phyloP scores from a whole-genome alignment of 1,140 invertebrate genomes.

The Pseudomyrmex gracilis region DNA sequence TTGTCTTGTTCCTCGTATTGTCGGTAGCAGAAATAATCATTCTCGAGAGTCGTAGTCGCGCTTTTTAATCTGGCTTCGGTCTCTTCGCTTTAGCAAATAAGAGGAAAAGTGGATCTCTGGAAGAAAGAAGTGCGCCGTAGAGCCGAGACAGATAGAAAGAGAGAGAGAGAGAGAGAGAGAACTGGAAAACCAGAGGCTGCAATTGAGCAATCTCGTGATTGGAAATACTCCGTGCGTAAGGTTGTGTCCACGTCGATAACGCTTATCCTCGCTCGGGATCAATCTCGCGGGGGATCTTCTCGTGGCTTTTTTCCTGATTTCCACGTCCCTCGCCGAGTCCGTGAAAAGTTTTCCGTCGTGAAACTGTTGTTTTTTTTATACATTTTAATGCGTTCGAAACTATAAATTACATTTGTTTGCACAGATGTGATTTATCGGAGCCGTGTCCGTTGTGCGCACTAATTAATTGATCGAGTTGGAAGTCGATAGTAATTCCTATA shows the following conservation, averaged over 20 bases:
- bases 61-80: slow-evolving; percentile 67
- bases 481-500: neutral
- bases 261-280: slow-evolving; percentile 67
- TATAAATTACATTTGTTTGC: too few relatives aligned
- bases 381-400: too few relatives aligned
- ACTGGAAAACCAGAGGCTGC: slow-evolving; percentile 70
- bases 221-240: slow-evolving; percentile 74
- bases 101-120: slow-evolving; percentile 48
- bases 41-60: slow-evolving; percentile 57
- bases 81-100: slow-evolving; percentile 62
- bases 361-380: slow-evolving; percentile 26
- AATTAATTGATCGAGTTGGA: slow-evolving; percentile 19
- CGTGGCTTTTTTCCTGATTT: slow-evolving; percentile 71
- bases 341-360: neutral
- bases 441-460: neutral
- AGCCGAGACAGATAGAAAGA: neutral
- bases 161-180: neutral
- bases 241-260: slow-evolving; percentile 70
- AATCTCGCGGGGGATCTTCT: slow-evolving; percentile 74
- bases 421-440: too few relatives aligned
- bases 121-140: slow-evolving; percentile 34
- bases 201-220: slow-evolving; percentile 84
- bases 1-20: slow-evolving; percentile 42
- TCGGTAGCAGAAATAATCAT: slow-evolving; percentile 51
- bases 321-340: neutral